Base-by-base conservation (phyloP, 2,888 invertebrate genomes). In the Lasioglossum pauxillum region DNA sequence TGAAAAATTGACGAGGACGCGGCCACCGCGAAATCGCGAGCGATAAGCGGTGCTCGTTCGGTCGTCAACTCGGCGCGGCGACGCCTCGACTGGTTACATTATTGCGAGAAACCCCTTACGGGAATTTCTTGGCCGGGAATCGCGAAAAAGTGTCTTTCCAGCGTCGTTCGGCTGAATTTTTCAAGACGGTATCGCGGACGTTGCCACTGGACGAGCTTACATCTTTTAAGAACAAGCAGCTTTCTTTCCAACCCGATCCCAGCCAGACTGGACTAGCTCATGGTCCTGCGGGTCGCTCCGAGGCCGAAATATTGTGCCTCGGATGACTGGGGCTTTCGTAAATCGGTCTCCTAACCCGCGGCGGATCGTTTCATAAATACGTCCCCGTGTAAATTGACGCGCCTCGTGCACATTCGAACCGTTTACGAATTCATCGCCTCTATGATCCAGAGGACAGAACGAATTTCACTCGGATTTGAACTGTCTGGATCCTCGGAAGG, bases 111-210 rank as follows among this genome's bases (percentile, higher is more conserved):
- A 71, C 78, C 86, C 74, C 82, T 85, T 78, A 78, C 83, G 86
- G 86, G 86, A 85, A 87, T 85, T 86, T 82, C 78, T 64, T 75
- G 84, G 77, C 64, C 69, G 78, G 69, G 74, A 83, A 81, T 78
- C 77, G 76, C 84, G 85, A 83, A 80, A 53, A 78, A 86, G 78
- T 82, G 86, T 80, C 85, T 91, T 92, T 88, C 90, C 90, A 85
- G 87, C 85, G 90, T 88, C 91, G 91, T 90, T 90, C 89, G 76
- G 80, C 81, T 93, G 90, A 92, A 93, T 93, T 86, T 92, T 92
- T 92, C 83, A 93, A 81, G 85, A 85, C 73, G 82, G 86, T 84
- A 86, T 84, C 80, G 86, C 88, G 88, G 88, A 87, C 90, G 85
- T 88, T 89, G 86, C 89, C 89, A 84, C 87, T 87, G 91, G 84